Conservation (phyloP, 1,140 invertebrate species). For the Drosophila santomea region DNA sequence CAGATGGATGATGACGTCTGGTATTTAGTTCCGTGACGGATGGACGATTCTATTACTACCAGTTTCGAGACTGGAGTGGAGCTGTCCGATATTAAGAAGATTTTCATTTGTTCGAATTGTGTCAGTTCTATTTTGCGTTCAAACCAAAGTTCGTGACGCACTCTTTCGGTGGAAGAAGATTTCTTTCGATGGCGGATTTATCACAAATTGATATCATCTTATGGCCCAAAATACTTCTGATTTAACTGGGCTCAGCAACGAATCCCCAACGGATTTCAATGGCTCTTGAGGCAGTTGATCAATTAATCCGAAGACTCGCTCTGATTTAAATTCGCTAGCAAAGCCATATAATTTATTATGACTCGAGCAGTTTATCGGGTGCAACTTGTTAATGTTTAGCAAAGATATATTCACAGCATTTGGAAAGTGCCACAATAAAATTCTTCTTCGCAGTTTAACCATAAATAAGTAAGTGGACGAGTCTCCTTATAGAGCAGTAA, state of each 20-base stretch:
- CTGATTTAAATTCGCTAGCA: conserved; percentile 24
- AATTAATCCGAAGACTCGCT: conserved; percentile 36
- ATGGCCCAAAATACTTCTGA: conserved; percentile 26
- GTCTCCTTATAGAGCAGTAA: neutral
- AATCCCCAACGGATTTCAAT: neutral
- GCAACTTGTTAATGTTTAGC: conserved; percentile 38
- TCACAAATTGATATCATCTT: conserved; percentile 43
- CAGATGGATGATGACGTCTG: conserved; percentile 63
- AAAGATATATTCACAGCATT: conserved; percentile 14
- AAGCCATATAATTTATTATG: conserved; percentile 33
- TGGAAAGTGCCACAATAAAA: conserved; percentile 37
- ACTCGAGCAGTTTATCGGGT: conserved; percentile 34
- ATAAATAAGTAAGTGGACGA: neutral
- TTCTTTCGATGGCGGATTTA: conserved; percentile 22
- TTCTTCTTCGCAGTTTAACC: neutral
- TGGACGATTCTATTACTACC: conserved; percentile 68
- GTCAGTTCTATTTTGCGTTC: conserved; percentile 58
- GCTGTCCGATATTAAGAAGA: conserved; percentile 14
- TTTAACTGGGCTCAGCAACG: conserved; percentile 4
- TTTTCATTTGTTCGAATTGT: conserved; percentile 71
- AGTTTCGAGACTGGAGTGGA: conserved; percentile 31
- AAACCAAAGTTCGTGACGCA: conserved; percentile 41
- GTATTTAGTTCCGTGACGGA: conserved; percentile 73
- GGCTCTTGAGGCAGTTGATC: conserved; percentile 15
- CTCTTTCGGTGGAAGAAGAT: conserved; percentile 3